These are phyloP conservation scores for Neoitamus cyanurus DNA, from an alignment of 2,888 invertebrate genomes.

Conservation along the genomic window DNA sequence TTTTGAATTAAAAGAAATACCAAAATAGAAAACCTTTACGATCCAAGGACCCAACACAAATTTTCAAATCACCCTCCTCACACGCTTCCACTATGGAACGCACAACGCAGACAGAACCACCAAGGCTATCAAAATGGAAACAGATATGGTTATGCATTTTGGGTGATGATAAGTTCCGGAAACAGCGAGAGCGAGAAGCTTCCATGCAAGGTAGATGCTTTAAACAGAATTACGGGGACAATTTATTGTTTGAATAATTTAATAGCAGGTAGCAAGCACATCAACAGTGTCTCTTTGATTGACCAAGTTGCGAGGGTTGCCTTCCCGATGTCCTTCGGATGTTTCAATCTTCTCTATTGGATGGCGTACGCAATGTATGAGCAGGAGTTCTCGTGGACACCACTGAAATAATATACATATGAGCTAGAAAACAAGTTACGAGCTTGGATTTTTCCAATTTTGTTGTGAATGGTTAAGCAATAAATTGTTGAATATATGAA, in stretches of 20 bases:
- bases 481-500: conserved; percentile 9
- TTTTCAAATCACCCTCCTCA: conserved; percentile 61
- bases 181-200: conserved; percentile 79
- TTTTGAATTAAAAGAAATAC: neutral
- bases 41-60: conserved; percentile 65
- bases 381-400: conserved; percentile 71
- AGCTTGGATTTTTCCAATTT: conserved; percentile 6
- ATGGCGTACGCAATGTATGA: conserved; percentile 83
- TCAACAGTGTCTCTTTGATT: conserved; percentile 89
- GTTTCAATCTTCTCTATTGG: conserved; percentile 93
- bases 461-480: conserved; percentile 1
- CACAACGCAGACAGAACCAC: conserved; percentile 83
- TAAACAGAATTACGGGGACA: neutral
- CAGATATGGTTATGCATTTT: conserved; percentile 84
- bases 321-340: conserved; percentile 86
- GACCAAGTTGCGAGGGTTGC: conserved; percentile 83
- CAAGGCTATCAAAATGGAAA: conserved; percentile 78
- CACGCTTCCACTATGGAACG: conserved; percentile 79
- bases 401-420: neutral
- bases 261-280: conserved; percentile 69
- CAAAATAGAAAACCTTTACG: neutral
- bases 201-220: conserved; percentile 60
- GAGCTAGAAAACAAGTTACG: neutral
- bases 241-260: too few species aligned
- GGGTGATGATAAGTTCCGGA: conserved; percentile 80